These are phyloP conservation scores for Invenusta paracnida DNA, from an alignment of 2,888 invertebrate genomes.

Conservation along the genomic window DNA sequence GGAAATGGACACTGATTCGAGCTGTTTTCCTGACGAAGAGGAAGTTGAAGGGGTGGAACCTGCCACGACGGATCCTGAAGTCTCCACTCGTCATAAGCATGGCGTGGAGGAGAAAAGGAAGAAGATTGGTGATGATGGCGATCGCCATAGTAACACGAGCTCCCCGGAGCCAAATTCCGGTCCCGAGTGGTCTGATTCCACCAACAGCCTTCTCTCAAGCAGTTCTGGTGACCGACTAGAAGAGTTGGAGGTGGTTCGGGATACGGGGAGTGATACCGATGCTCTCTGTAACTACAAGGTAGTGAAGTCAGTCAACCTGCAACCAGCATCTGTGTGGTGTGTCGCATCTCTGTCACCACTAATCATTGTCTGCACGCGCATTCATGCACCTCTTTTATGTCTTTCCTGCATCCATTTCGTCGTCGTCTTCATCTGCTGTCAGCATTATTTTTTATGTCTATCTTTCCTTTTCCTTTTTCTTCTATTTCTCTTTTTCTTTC, in stretches of 20 bases:
- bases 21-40: background rate
- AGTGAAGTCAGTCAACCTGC: no score
- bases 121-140: background rate
- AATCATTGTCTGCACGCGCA: no score
- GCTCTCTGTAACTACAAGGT: constrained; percentile 38
- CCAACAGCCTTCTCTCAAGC: background rate
- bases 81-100: background rate
- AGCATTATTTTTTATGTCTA: no score
- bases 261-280: constrained; percentile 43
- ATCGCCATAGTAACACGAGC: background rate
- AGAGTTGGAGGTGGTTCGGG: constrained; percentile 39
- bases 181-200: background rate
- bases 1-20: background rate
- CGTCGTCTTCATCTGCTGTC: no score
- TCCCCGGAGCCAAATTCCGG: background rate
- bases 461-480: no score
- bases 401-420: no score
- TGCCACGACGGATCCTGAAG: background rate
- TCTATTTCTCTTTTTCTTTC: no score
- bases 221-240: constrained; percentile 42
- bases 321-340: no score
- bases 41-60: background rate
- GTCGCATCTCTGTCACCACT: background rate
- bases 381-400: no score
- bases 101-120: background rate